Conservation (phyloP, 2,888 invertebrate species). For the Nudaria mundana region DNA sequence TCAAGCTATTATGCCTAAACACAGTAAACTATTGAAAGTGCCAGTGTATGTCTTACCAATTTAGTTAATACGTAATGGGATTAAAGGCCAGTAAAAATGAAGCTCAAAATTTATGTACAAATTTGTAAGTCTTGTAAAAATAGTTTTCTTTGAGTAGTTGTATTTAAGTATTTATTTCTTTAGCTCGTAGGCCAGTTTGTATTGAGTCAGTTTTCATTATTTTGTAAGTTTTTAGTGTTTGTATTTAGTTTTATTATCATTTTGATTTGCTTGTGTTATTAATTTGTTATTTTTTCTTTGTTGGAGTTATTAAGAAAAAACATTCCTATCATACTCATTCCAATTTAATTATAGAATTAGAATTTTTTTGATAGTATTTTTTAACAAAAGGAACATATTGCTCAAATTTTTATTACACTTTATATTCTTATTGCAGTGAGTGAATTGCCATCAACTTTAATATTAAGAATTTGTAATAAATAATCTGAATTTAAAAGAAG, state of each 20-base stretch:
- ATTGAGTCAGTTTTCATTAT: slow-evolving; percentile 65
- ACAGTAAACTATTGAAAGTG: slow-evolving; percentile 36
- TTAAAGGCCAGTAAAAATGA: slow-evolving; percentile 70
- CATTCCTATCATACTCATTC: slow-evolving; percentile 58
- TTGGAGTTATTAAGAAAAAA: slow-evolving; percentile 63
- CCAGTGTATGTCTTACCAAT: slow-evolving; percentile 57
- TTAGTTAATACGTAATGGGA: slow-evolving; percentile 62
- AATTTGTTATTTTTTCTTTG: slow-evolving; percentile 64
- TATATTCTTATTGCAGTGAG: background rate
- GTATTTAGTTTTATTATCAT: slow-evolving; percentile 45
- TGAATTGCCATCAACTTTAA: background rate
- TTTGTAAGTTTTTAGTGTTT: slow-evolving; percentile 41
- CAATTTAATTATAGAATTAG: slow-evolving; percentile 16
- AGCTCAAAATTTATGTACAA: slow-evolving; percentile 78
- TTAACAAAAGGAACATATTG: slow-evolving; percentile 2
- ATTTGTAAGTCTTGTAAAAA: slow-evolving; percentile 52
- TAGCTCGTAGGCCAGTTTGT: slow-evolving; percentile 72
- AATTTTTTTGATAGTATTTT: slow-evolving; percentile 13
- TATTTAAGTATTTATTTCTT: slow-evolving; percentile 70
- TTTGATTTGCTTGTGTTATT: slow-evolving; percentile 54
- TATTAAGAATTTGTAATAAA: background rate
- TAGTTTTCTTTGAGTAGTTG: slow-evolving; percentile 37
- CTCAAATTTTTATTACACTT: background rate
- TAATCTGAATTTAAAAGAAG: no score
- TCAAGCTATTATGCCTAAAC: slow-evolving; percentile 20